Evolutionary conservation across 2,888 invertebrate species (phyloP), one percentile per base, ranked within the genome.

Genomic region (Pediacus dermestoides): DNA sequence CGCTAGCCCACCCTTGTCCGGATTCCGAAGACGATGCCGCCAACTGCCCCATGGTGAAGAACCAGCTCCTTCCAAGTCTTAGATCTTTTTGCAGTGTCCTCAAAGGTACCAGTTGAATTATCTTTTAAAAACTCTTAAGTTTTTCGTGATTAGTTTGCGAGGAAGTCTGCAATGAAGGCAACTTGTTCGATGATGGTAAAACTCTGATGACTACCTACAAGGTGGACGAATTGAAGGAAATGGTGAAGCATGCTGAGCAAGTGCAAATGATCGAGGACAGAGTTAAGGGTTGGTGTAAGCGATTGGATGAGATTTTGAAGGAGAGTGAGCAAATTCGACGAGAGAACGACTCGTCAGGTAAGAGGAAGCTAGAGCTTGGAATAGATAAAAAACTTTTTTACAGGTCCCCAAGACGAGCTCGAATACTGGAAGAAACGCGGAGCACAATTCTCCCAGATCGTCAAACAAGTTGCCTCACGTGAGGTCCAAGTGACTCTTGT

Each of bases 391-490:
- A 7, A 7, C 23, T 10, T 23, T 22, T 16, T 49, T 39, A 71
- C 71, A 55, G 93, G 94, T 0, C 95, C 95, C 0, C 89, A 93
- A 61, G 93, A 95, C 60, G 96, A 96, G 64, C 73, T 96, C 22
- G 90, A 91, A 57, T 95, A 95, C 68, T 96, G 95, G 95, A 95
- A 95, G 70, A 87, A 88, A 57, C 75, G 95, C 16, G 90, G 91
- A 22, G 92, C 94, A 0, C 91, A 90, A 64, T 93, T 96, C 66
- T 92, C 89, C 3, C 88, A 90, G 63, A 78, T 92, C 1, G 78
- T 87, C 7, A 79, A 82, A 2, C 84, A 86, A 62, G 72, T 90
- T 42, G 64, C 83, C 77, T 80, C 82, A 30, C 77, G 75, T 30
- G 87, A 89, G 69, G 85, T 88, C 1, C 82, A 82, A 63, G 78